Conservation (phyloP, 1,140 invertebrate genomes). For the Drosophila orosa region DNA sequence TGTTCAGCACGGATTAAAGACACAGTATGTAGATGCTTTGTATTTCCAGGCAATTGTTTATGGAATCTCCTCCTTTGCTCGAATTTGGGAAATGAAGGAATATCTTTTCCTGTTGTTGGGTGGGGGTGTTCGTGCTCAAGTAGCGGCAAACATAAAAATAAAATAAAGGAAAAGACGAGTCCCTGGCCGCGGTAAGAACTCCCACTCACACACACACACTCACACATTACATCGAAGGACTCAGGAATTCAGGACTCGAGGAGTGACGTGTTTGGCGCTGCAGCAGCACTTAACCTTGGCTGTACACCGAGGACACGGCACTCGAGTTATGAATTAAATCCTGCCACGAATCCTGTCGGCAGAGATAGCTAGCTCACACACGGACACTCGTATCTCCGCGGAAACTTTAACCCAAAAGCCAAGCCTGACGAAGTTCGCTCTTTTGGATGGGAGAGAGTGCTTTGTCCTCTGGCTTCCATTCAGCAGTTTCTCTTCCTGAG, state of each 20-base stretch:
- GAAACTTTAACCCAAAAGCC: conserved; percentile 65
- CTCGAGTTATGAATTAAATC: conserved; percentile 81
- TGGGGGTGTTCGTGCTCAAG: conserved; percentile 65
- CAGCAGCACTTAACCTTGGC: conserved; percentile 76
- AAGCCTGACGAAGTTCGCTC: conserved; percentile 12
- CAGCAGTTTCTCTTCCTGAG: conserved; percentile 46
- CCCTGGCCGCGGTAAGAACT: conserved; percentile 28
- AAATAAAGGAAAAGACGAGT: conserved; percentile 38
- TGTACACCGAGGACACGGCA: conserved; percentile 76
- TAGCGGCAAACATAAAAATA: conserved; percentile 48
- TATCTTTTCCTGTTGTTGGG: conserved; percentile 8
- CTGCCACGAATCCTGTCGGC: conserved; percentile 59
- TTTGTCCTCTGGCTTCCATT: conserved; percentile 53
- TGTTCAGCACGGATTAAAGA: conserved; percentile 25
- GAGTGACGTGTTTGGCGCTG: conserved; percentile 64
- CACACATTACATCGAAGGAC: conserved; percentile 8
- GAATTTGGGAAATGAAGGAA: conserved; percentile 10
- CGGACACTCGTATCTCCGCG: conserved; percentile 35
- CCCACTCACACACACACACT: conserved; percentile 11
- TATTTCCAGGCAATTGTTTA: conserved; percentile 68
- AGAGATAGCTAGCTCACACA: conserved; percentile 37
- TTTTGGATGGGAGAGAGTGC: conserved; percentile 19
- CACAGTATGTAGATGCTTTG: conserved; percentile 52
- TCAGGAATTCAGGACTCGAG: conserved; percentile 42
- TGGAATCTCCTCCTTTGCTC: background rate